Base-by-base conservation (phyloP, 2,113 vertebrate species). In the Ptychochromis oligacanthus region DNA sequence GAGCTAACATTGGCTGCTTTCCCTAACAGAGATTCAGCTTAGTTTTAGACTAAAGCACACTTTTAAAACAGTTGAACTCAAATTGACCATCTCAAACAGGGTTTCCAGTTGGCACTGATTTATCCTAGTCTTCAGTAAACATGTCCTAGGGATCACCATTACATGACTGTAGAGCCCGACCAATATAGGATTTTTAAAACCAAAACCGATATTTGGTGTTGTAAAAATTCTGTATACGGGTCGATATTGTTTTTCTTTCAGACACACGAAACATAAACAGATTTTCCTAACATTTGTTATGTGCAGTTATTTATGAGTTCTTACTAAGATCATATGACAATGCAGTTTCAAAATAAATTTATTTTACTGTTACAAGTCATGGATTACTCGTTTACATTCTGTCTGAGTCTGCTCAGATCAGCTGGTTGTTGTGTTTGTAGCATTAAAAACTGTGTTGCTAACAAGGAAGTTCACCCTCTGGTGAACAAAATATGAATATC, bases 51-150 rank as follows among this genome's bases (percentile, higher is more conserved):
- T 52, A 18, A 70, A 80, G 13, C 20, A 57, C 31, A 13, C 22
- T 40, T 52, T 34, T 40, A 56, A 81, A 77, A 62, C 49, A 17
- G 59, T 34, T 55, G 20, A 65, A 67, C 70, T 83, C 12, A 77
- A 56, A 61, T 2, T 17, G 22, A 15, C 36, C n/a, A 38, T 46
- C 43, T 60, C 60, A 60, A n/a, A 62, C 6, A 36, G 1, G 5
- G 7, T 72, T 54, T 54, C 28, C 49, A 72, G 26, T n/a, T 52
- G 67, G 20, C 67, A 72, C 2, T 72, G 46, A 72, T 72, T 72
- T 34, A 72, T 31, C 67, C 11, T 28, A 54, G 46, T 52, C 18
- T 54, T 72, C 46, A n/a, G 26, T 28, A 34, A 54, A 72, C 26
- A 9, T 70, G 10, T 49, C 2, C 5, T 28, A 49, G 22, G 24